Percentiles rank a stretch among this genome's conserved stretches.
phyloP scores from a whole-genome alignment of 2,113 vertebrate species.

The Nibea albiflora region DNA sequence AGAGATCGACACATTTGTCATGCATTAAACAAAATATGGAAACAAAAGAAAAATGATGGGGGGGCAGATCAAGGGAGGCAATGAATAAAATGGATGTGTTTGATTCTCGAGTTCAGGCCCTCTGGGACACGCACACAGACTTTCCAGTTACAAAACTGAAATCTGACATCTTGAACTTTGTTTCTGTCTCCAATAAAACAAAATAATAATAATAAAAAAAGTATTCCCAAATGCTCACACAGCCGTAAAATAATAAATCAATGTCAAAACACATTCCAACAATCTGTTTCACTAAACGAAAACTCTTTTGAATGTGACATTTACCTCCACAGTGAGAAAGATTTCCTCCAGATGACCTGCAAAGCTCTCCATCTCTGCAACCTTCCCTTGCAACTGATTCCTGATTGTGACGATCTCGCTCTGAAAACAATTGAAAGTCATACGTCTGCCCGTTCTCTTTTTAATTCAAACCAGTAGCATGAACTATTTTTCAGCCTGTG shows the following conservation, averaged over 20 bases:
- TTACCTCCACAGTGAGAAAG: constrained; percentile 96
- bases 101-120: background rate
- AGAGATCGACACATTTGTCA: background rate
- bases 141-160: constrained; percentile 7
- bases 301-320: background rate
- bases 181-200: constrained; percentile 2
- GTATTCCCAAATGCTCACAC: background rate
- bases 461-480: constrained; percentile 26
- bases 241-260: constrained; percentile 2
- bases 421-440: constrained; percentile 72
- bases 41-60: background rate
- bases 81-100: background rate
- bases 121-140: background rate
- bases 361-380: constrained; percentile 93
- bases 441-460: background rate
- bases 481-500: background rate
- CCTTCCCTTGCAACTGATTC: constrained; percentile 87
- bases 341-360: constrained; percentile 96
- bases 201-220: background rate
- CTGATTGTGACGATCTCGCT: constrained; percentile 84
- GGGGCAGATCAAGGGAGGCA: background rate
- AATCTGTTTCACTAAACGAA: background rate
- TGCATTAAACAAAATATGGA: background rate
- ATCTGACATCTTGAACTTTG: constrained; percentile 5
- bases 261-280: constrained; percentile 12